phyloP scores from a whole-genome alignment of 2,797 vertebrate genomes.

The Clarias fuscus region DNA sequence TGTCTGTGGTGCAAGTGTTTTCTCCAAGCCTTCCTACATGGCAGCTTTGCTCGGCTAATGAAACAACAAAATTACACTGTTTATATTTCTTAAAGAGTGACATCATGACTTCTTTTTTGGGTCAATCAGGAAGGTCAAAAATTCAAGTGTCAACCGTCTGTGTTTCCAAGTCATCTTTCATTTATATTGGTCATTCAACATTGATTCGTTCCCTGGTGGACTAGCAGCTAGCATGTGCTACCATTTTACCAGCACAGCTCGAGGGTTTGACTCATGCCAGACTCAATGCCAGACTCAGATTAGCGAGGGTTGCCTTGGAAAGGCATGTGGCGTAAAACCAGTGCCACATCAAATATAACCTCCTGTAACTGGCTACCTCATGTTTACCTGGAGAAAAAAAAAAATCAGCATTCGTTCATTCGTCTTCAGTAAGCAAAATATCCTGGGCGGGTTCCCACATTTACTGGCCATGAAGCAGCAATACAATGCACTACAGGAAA shows the following conservation, averaged over 20 bases:
- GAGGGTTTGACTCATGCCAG: too few species aligned
- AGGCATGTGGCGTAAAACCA: too few species aligned
- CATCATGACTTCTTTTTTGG: not conserved
- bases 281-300: too few species aligned
- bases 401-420: not conserved
- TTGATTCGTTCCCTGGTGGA: too few species aligned
- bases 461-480: not conserved
- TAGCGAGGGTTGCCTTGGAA: too few species aligned
- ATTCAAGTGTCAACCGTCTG: not conserved
- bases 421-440: not conserved
- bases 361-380: too few species aligned
- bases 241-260: too few species aligned
- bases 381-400: too few species aligned
- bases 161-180: not conserved
- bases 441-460: not conserved
- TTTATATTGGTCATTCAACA: not conserved
- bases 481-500: not conserved
- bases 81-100: not conserved
- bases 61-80: not conserved
- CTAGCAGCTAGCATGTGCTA: too few species aligned
- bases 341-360: too few species aligned
- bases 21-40: slow-evolving; percentile 11
- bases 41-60: not conserved
- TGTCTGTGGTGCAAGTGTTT: not conserved
- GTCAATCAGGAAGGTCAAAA: not conserved